A percentile compares a stretch with the other conserved stretches of the same genome.
Evolutionary conservation across 1,140 invertebrate genomes (phyloP).

Genomic region (Drosophila watanabei): DNA sequence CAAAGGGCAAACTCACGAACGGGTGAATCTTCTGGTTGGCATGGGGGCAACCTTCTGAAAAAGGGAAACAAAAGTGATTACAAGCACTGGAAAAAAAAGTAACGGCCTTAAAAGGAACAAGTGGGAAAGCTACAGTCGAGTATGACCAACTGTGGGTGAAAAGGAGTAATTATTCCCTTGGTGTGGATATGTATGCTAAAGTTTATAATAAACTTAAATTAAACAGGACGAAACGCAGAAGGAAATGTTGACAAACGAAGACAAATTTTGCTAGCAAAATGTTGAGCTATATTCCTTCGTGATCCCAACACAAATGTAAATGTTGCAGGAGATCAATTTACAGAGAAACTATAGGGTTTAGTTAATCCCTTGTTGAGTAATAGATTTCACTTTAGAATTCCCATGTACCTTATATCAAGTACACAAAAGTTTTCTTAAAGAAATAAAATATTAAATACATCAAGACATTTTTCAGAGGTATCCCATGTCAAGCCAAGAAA

Average conservation of each 20-base stretch:
- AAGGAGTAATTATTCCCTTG: too few relatives aligned
- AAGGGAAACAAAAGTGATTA: background rate
- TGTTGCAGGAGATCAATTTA: background rate
- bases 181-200: background rate
- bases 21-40: slow-evolving; percentile 87
- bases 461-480: background rate
- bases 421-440: too few relatives aligned
- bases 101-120: background rate
- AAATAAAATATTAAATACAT: background rate
- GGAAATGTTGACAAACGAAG: background rate
- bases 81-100: slow-evolving; percentile 9
- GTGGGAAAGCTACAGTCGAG: background rate
- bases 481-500: background rate
- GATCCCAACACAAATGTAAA: background rate
- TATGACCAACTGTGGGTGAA: background rate
- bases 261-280: background rate
- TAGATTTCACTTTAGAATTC: too few relatives aligned
- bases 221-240: background rate
- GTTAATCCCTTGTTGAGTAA: too few relatives aligned
- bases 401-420: background rate
- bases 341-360: background rate
- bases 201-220: background rate
- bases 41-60: slow-evolving; percentile 68
- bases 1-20: slow-evolving; percentile 93
- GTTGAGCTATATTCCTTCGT: too few relatives aligned